Conservation (phyloP, 2,888 invertebrate genomes). For the Pachliopta kotzebuea region DNA sequence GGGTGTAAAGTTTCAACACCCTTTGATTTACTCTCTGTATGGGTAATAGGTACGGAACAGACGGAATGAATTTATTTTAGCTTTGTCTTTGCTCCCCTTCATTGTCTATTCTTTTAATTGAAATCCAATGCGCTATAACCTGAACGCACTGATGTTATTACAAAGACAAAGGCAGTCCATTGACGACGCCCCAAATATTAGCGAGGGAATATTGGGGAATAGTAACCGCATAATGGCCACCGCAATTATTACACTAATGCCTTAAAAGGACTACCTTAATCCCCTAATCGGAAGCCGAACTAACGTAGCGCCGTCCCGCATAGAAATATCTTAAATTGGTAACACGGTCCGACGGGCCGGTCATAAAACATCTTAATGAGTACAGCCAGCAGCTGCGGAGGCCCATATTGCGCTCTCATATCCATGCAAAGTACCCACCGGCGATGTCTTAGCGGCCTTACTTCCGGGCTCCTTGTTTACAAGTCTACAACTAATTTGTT, state of each 20-base stretch:
- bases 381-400: slow-evolving; percentile 77
- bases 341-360: slow-evolving; percentile 77
- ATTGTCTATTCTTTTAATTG: slow-evolving; percentile 25
- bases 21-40: slow-evolving; percentile 78
- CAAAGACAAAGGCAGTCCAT: slow-evolving; percentile 18
- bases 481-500: slow-evolving; percentile 81
- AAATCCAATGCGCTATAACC: slow-evolving; percentile 19
- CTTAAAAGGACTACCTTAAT: slow-evolving; percentile 77
- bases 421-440: slow-evolving; percentile 80
- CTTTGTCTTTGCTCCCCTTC: slow-evolving; percentile 42
- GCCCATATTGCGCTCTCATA: slow-evolving; percentile 79
- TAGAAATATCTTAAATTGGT: slow-evolving; percentile 81
- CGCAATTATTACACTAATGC: slow-evolving; percentile 77
- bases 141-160: slow-evolving; percentile 21
- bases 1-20: slow-evolving; percentile 81
- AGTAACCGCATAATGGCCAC: slow-evolving; percentile 67
- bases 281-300: slow-evolving; percentile 80
- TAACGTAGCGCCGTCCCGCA: slow-evolving; percentile 77
- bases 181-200: slow-evolving; percentile 35
- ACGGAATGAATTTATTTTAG: slow-evolving; percentile 62
- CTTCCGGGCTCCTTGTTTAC: slow-evolving; percentile 77
- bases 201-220: slow-evolving; percentile 51
- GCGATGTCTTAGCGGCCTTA: slow-evolving; percentile 74
- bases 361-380: slow-evolving; percentile 82
- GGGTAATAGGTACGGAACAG: slow-evolving; percentile 65